A percentile compares a stretch with the other conserved stretches of the same genome.
phyloP scores from a whole-genome alignment of 2,797 vertebrate species.

The Chlorospingus semifuscus region DNA sequence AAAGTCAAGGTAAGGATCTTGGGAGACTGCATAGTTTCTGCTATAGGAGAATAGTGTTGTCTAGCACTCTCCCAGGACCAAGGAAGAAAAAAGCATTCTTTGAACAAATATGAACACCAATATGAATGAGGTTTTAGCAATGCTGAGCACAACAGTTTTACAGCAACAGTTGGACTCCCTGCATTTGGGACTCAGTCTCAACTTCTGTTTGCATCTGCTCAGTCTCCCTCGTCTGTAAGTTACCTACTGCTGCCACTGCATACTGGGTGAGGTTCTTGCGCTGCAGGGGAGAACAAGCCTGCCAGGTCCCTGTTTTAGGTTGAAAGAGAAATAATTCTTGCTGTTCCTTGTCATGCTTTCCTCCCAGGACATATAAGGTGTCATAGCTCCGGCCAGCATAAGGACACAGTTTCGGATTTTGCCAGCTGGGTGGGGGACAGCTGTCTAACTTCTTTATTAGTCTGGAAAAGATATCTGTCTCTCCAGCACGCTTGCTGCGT shows the following conservation, averaged over 20 bases:
- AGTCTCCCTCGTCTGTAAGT: conserved; percentile 4
- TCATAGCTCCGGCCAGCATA: conserved; percentile 75
- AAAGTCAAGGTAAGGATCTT: not conserved
- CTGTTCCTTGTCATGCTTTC: conserved; percentile 83
- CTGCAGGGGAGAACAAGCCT: conserved; percentile 82
- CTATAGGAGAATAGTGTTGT: not conserved
- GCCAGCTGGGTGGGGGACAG: conserved; percentile 81
- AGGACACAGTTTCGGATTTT: conserved; percentile 56
- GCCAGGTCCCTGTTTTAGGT: conserved; percentile 82
- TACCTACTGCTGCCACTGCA: conserved; percentile 89
- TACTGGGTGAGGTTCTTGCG: conserved; percentile 89
- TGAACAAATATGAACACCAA: not conserved
- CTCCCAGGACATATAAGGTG: conserved; percentile 84
- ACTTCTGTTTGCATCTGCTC: not conserved
- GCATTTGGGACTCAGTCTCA: not conserved
- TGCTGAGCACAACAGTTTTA: not conserved
- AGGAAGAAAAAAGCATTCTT: not conserved
- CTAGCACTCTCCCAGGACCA: not conserved
- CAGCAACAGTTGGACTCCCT: not conserved
- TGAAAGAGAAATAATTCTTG: conserved; percentile 85
- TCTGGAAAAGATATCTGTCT: conserved; percentile 76
- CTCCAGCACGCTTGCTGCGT: conserved; percentile 62
- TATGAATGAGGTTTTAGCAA: not conserved
- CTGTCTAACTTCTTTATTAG: conserved; percentile 82
- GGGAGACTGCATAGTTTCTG: not conserved